Conservation (phyloP, 1,140 invertebrate genomes). For the Episyrphus balteatus region DNA sequence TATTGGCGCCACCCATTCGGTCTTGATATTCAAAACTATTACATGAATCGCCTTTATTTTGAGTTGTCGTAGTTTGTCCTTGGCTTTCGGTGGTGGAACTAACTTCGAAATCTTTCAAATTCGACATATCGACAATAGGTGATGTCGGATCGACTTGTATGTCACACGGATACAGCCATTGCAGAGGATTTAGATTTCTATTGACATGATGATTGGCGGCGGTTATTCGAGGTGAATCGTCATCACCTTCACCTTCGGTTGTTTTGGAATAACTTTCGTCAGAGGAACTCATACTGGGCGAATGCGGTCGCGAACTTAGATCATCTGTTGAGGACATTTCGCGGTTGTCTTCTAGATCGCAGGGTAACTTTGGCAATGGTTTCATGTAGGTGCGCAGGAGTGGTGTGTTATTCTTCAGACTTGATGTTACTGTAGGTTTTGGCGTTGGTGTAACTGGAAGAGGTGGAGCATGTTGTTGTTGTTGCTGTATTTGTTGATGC, state of each 20-base stretch:
- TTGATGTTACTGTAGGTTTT: conserved; percentile 16
- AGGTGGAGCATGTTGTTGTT: conserved; percentile 15
- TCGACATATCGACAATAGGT: conserved; percentile 23
- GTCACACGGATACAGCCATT: conserved; percentile 50
- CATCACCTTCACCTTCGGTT: conserved; percentile 40
- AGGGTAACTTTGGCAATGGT: conserved; percentile 45
- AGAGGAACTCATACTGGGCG: conserved; percentile 65
- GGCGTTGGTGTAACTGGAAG: conserved; percentile 18
- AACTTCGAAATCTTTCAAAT: conserved; percentile 31
- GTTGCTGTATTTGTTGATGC: conserved; percentile 17
- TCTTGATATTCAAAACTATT: conserved; percentile 48
- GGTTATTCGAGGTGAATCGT: conserved; percentile 32
- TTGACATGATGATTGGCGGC: conserved; percentile 9
- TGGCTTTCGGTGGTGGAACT: conserved; percentile 37
- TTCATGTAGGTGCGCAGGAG: conserved; percentile 42
- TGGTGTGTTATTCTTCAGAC: conserved; percentile 15
- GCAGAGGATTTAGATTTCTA: conserved; percentile 31
- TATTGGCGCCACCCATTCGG: conserved; percentile 7
- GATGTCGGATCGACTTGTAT: conserved; percentile 41
- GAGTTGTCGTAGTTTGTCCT: conserved; percentile 37
- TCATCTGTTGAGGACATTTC: conserved; percentile 62
- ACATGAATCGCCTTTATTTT: conserved; percentile 47
- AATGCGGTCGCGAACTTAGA: conserved; percentile 64
- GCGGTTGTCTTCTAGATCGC: conserved; percentile 29
- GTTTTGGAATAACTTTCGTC: conserved; percentile 70